Conservation (phyloP, 1,140 invertebrate species). For the Formica selysi region DNA sequence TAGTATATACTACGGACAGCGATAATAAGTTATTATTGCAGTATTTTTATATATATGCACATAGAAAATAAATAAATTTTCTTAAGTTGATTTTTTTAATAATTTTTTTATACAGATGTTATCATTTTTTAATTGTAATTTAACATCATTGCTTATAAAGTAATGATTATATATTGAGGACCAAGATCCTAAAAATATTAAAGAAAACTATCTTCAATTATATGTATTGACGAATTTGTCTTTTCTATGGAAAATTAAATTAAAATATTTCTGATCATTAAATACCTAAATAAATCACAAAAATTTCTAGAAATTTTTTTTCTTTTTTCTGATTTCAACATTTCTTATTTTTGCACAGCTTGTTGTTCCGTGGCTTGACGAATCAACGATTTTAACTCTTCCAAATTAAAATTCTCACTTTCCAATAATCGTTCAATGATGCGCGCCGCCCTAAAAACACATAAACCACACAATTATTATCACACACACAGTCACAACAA, state of each 20-base stretch:
- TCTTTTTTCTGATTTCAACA: not conserved
- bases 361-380: slow-evolving; percentile 21
- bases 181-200: too few relatives aligned
- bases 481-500: not conserved
- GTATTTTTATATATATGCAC: too few relatives aligned
- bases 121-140: too few relatives aligned
- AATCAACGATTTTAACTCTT: slow-evolving; percentile 67
- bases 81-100: too few relatives aligned
- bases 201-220: too few relatives aligned
- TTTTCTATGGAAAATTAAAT: not conserved
- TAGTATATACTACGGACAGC: too few relatives aligned
- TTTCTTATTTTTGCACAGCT: not conserved
- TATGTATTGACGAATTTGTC: not conserved
- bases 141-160: too few relatives aligned
- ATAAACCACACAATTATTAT: slow-evolving; percentile 20
- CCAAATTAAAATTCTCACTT: slow-evolving; percentile 39
- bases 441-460: slow-evolving; percentile 62
- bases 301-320: not conserved
- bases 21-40: too few relatives aligned
- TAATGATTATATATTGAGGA: too few relatives aligned
- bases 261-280: not conserved
- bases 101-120: too few relatives aligned
- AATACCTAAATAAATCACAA: not conserved
- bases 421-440: slow-evolving; percentile 56
- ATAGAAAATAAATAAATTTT: too few relatives aligned